Evolutionary conservation across 2,113 vertebrate genomes (phyloP).

Genomic region (Etia nguti): DNA sequence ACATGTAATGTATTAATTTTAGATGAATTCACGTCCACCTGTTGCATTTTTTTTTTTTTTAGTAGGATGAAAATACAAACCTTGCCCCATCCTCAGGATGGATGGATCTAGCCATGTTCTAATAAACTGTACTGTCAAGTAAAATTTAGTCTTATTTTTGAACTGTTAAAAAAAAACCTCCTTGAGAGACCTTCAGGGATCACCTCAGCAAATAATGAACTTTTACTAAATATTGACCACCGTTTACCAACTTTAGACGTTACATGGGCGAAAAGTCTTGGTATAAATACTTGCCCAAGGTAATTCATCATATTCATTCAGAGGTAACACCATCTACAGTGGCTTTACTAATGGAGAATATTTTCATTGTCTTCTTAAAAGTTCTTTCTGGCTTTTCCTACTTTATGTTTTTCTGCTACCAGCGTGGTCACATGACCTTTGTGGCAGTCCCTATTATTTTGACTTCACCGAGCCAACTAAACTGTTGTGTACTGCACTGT

Average conservation of each 20-base stretch:
- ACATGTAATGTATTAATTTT: not conserved
- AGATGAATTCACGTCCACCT: not conserved
- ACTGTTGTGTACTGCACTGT: not conserved
- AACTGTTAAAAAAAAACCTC: not conserved
- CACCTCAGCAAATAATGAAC: not conserved
- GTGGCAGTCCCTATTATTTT: not conserved
- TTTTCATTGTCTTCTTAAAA: not conserved
- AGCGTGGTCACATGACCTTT: not conserved
- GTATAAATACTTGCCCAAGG: not conserved
- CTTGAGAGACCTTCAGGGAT: not conserved
- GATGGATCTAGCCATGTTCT: not conserved
- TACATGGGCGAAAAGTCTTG: not conserved
- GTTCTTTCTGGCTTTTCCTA: not conserved
- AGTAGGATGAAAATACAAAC: not conserved
- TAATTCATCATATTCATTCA: not conserved
- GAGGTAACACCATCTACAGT: not conserved
- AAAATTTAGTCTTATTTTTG: not conserved
- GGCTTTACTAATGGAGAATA: not conserved
- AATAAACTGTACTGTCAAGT: not conserved
- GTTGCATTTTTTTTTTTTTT: not conserved
- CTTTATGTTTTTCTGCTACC: not conserved
- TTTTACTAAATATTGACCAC: not conserved
- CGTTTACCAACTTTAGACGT: not conserved
- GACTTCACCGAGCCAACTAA: not conserved
- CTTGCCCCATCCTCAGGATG: not conserved